Conservation (phyloP, 2,113 vertebrate genomes). For the Saccopteryx leptura region DNA sequence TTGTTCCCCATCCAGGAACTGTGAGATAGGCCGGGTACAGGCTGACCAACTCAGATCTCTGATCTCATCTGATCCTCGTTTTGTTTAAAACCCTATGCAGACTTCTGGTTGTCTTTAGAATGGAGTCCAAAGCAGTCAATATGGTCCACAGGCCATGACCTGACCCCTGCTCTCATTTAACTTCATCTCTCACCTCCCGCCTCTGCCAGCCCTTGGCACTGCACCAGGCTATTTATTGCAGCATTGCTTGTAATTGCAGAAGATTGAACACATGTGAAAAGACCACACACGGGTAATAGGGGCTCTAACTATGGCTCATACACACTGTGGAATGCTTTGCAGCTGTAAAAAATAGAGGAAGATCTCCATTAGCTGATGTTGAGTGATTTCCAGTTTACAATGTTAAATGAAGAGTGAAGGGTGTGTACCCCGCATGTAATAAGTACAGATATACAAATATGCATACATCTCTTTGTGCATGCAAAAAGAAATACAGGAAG, state of each 20-base stretch:
- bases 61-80: neutral
- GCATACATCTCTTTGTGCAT: neutral
- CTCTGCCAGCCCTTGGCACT: neutral
- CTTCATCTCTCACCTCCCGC: neutral
- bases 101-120: neutral
- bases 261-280: accelerated
- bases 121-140: neutral
- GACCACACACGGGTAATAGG: accelerated
- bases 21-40: too few species aligned
- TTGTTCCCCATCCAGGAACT: too few species aligned
- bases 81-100: neutral
- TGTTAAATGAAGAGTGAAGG: too few species aligned
- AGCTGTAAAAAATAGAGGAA: neutral
- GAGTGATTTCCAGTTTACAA: neutral
- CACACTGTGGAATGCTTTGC: accelerated
- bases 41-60: neutral
- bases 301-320: accelerated
- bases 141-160: neutral
- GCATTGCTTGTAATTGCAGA: too few species aligned
- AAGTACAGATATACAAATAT: neutral
- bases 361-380: neutral
- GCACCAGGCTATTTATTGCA: accelerated
- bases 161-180: neutral
- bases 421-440: neutral
- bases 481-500: neutral